Evolutionary conservation across 2,888 invertebrate species (phyloP), one percentile per base, ranked within the genome.

Genomic region (Heliconius sara): DNA sequence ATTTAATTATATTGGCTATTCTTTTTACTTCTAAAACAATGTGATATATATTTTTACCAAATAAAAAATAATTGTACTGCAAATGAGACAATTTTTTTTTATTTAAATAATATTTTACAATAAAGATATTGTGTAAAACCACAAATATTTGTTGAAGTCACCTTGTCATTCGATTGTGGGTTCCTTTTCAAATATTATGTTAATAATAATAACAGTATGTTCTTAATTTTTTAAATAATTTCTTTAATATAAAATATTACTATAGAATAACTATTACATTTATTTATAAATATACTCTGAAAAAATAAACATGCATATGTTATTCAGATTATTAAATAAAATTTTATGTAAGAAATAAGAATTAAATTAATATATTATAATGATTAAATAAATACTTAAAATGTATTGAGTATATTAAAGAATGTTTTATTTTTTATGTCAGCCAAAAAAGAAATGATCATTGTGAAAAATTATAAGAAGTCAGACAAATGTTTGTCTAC

Each of bases 401-500:
- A 65, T 65, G 13, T 65, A 13, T 3, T 5, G 13, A 65, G 13
- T 65, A 27, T 27, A 27, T 27, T 27, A 27, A 27, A 27, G 1
- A 27, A 27, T 27, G 27, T 27, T 27, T 27, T 27, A 27, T 27
- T 27, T 27, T 2, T 27, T 27, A 27, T 27, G 27, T 27, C 27
- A 27, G 27, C 2, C 47, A 16, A 47, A 43, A 47, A 47, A 47
- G 16, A 47, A 47, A 47, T 47, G 12, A 13, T 2, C 12, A 68
- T 68, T 2, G 3, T 13, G n/a, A 43, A 39, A 12, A n/a, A 25
- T 68, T 68, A 25, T 25, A 43, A 68, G 25, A 25, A 68, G 13
- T 68, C 43, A 43, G 13, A 68, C 25, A 68, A 68, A n/a, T 68
- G 68, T 43, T 43, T 68, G 27, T 25, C 67, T 43, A 25, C n/a